Evolutionary conservation across 1,140 invertebrate genomes (phyloP), one percentile per base, ranked within the genome.

Genomic region (Adelges cooleyi): DNA sequence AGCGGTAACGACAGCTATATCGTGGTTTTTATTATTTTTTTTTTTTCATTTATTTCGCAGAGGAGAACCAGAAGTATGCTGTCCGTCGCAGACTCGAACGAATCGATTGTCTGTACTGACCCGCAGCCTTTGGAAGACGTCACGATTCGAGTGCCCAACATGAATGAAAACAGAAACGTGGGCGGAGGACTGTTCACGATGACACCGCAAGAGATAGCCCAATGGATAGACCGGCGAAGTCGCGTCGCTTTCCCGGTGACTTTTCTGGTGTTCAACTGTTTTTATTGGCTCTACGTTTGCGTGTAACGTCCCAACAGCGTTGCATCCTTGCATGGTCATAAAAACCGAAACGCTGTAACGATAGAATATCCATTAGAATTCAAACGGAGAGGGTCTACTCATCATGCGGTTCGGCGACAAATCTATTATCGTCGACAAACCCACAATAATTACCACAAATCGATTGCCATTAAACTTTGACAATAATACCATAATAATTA

Each of bases 271-370:
- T 92, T 92, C 71, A 92, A 92, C 71, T 76, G 86, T 49, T 78
- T 91, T 48, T 92, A 91, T 70, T 92, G 89, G 89, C 83, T 85
- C 25, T 89, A 89, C 71, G 86, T 89, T 50, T 84, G 75, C 74
- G 75, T 80, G 59, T 79, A 69, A 76, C 66, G 29, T 33, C 29
- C n/a, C n/a, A n/a, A n/a, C n/a, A n/a, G n/a, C n/a, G n/a, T n/a
- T n/a, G n/a, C n/a, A n/a, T n/a, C n/a, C n/a, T n/a, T n/a, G n/a
- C n/a, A n/a, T n/a, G n/a, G n/a, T n/a, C n/a, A n/a, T n/a, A n/a
- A n/a, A n/a, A n/a, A n/a, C n/a, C n/a, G n/a, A n/a, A n/a, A n/a
- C n/a, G n/a, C n/a, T n/a, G n/a, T n/a, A n/a, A n/a, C n/a, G n/a
- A n/a, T n/a, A n/a, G n/a, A n/a, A n/a, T n/a, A n/a, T n/a, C n/a